Conservation (phyloP, 2,797 vertebrate species). For the Muraenolepis orangiensis region DNA sequence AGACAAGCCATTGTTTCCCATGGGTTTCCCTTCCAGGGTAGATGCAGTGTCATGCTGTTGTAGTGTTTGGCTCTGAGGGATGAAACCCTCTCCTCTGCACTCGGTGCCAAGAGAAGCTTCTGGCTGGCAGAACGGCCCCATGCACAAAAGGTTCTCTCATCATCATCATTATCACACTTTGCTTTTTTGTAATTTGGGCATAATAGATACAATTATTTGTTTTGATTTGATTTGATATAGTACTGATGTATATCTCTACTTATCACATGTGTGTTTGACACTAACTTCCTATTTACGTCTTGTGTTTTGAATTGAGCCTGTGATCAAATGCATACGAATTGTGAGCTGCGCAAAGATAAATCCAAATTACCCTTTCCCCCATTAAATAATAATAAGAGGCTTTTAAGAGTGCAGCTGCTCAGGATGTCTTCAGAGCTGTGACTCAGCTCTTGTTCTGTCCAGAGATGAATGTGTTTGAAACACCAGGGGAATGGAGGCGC, state of each 20-base stretch:
- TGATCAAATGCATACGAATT: background rate
- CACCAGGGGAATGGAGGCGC: conserved; percentile 11
- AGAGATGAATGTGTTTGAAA: conserved; percentile 27
- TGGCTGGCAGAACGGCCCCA: conserved; percentile 28
- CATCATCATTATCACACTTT: conserved; percentile 26
- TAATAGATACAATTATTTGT: background rate
- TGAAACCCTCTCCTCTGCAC: conserved; percentile 49
- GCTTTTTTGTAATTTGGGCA: background rate
- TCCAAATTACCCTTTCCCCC: background rate
- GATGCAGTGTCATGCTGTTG: conserved; percentile 24
- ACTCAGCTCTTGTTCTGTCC: conserved; percentile 16
- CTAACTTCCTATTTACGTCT: background rate
- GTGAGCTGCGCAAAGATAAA: background rate
- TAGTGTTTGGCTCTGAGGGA: conserved; percentile 45
- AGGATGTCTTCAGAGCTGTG: conserved; percentile 16
- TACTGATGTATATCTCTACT: background rate
- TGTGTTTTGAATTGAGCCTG: background rate
- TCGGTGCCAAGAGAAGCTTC: conserved; percentile 26
- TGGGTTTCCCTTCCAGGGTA: conserved; percentile 40
- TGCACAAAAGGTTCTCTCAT: conserved; percentile 27
- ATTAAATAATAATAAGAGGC: too few relatives aligned
- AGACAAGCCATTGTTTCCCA: background rate
- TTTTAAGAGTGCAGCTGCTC: conserved; percentile 17
- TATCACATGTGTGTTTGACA: background rate
- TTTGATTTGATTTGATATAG: background rate